Evolutionary conservation across 2,797 vertebrate species (phyloP), one percentile per base, ranked within the genome.

Genomic region (Tragopan temminckii): DNA sequence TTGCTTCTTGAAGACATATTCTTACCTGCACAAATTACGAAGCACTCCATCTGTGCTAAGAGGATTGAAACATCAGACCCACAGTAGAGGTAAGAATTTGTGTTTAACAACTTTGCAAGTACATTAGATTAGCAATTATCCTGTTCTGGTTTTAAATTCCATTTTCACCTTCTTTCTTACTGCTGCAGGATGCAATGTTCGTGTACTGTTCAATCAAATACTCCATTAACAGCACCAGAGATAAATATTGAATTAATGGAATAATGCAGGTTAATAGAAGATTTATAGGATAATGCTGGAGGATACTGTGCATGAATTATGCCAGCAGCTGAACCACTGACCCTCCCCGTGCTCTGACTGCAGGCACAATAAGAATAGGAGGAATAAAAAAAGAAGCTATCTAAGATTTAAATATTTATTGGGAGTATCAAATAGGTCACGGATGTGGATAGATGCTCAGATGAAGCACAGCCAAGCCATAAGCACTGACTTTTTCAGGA

Each of bases 241-340:
- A 92, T 88, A 95, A 96, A 95, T 95, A 93, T 52, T 94, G 93
- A 89, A 96, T 95, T 95, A 90, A 96, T 80, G 89, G 89, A 88
- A 93, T 94, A 92, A 86, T 86, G 72, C 80, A 81, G 82, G 91
- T 93, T 94, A 85, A 85, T 69, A 74, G 87, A 27, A 89, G 82
- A 85, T 94, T 91, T 80, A 59, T 36, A 35, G 74, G 91, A 88
- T 85, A 77, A 46, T n/a, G 48, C 72, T 50, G 87, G 58, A 71
- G 79, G 92, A 86, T 9, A 40, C 38, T 16, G 53, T 42, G n/a
- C 35, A 18, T 76, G 80, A 83, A 59, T 77, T 83, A 79, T 80
- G 85, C 53, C 45, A 24, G 77, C 64, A 77, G 84, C 72, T 80
- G 76, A 62, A 71, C 85, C 66, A 13, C 79, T 78, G 88, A 35